phyloP scores from a whole-genome alignment of 1,140 invertebrate species.

The Oryzaephilus surinamensis region DNA sequence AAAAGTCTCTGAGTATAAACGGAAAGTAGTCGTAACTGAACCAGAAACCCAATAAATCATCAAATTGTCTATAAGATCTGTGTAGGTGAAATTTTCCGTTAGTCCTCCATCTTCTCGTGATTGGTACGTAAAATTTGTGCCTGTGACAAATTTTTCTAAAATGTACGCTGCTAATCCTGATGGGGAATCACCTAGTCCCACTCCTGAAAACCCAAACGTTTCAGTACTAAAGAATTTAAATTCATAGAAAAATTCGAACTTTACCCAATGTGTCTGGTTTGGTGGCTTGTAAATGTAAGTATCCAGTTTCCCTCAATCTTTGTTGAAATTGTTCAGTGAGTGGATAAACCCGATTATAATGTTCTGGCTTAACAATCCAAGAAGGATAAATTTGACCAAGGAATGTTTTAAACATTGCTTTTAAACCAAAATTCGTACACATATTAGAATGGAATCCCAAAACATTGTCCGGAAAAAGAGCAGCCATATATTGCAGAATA shows the following conservation, averaged over 20 bases:
- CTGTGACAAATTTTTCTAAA: conserved; percentile 72
- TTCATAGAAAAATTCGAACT: background rate
- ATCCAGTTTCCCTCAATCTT: conserved; percentile 61
- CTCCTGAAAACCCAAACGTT: conserved; percentile 37
- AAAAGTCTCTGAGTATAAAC: conserved; percentile 63
- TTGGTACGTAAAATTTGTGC: conserved; percentile 52
- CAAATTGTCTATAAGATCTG: conserved; percentile 75
- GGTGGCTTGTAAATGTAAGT: conserved; percentile 74
- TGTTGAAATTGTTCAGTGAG: conserved; percentile 37
- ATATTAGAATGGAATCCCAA: conserved; percentile 56
- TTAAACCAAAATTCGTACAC: conserved; percentile 35
- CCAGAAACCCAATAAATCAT: conserved; percentile 81
- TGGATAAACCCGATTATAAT: conserved; percentile 51
- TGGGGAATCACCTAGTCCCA: conserved; percentile 54
- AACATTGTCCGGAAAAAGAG: conserved; percentile 57
- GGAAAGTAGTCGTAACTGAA: conserved; percentile 62
- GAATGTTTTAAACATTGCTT: conserved; percentile 39
- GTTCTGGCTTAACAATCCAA: conserved; percentile 44
- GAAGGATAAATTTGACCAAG: conserved; percentile 43
- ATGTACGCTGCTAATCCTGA: conserved; percentile 70
- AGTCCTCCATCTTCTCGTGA: conserved; percentile 59
- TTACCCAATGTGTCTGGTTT: conserved; percentile 87
- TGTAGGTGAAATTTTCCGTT: conserved; percentile 48
- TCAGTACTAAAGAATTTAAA: background rate
- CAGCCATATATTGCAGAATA: conserved; percentile 48